phyloP scores from a whole-genome alignment of 1,140 invertebrate genomes.

The Cylas formicarius region DNA sequence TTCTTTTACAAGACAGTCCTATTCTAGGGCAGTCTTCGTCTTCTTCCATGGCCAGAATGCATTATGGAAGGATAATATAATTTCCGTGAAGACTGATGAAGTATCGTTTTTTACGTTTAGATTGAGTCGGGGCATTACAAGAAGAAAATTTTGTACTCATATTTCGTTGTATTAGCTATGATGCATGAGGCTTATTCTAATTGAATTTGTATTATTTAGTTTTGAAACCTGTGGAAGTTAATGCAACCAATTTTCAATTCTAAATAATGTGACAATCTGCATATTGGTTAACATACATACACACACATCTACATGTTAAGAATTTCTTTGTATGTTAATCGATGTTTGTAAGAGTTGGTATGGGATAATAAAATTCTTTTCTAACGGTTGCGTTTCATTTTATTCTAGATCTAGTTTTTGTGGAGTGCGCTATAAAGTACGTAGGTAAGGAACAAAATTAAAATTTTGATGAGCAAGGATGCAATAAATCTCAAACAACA shows the following conservation, averaged over 20 bases:
- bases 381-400: too few species aligned
- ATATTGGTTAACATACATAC: too few species aligned
- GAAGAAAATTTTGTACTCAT: not conserved
- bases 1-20: conserved; percentile 38
- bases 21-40: conserved; percentile 29
- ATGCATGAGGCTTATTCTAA: not conserved
- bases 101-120: not conserved
- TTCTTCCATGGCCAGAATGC: conserved; percentile 27
- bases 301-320: too few species aligned
- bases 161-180: not conserved
- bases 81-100: not conserved
- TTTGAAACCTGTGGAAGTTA: not conserved
- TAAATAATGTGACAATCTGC: not conserved
- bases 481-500: too few species aligned
- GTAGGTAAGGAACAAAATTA: too few species aligned
- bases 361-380: too few species aligned
- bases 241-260: not conserved
- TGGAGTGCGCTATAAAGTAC: too few species aligned
- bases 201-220: not conserved
- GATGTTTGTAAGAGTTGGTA: too few species aligned
- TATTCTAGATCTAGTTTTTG: too few species aligned
- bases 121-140: not conserved
- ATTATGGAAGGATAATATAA: conserved; percentile 37
- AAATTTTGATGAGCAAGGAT: too few species aligned
- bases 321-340: too few species aligned